Evolutionary conservation across 1,140 invertebrate species (phyloP).

Genomic region (Meloidogyne chitwoodi): DNA sequence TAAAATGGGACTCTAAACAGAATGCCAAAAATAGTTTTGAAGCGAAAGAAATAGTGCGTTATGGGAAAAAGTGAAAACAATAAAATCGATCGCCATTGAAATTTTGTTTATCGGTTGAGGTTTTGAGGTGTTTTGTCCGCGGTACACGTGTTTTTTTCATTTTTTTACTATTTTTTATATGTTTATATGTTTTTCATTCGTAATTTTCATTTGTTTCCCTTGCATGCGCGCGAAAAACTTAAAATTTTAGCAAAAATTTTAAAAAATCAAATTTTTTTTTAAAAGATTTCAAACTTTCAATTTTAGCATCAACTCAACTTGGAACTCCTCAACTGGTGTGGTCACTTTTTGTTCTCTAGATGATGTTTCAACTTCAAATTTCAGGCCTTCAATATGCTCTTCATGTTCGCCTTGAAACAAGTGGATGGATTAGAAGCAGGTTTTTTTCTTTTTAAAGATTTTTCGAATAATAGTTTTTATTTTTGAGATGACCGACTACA

Average conservation of each 20-base stretch:
- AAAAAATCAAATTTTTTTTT: background rate
- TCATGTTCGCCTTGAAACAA: background rate
- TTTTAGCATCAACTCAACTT: too few species aligned
- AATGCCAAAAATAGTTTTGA: background rate
- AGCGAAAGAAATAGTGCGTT: background rate
- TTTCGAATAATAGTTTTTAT: too few species aligned
- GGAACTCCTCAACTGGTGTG: too few species aligned
- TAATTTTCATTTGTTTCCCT: background rate
- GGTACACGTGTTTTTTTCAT: background rate
- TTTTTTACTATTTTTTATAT: background rate
- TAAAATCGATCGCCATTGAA: too few species aligned
- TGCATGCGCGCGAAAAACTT: background rate
- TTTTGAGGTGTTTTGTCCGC: background rate
- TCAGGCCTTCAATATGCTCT: background rate
- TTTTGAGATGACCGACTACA: too few species aligned
- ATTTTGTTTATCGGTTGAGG: background rate
- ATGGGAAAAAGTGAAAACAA: too few species aligned
- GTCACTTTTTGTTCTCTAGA: too few species aligned
- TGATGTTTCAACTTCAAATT: too few species aligned
- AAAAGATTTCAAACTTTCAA: too few species aligned
- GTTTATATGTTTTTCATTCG: background rate
- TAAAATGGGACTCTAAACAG: background rate
- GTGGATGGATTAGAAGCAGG: background rate
- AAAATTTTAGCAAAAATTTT: background rate
- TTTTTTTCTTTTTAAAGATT: background rate